Base-by-base conservation (phyloP, 2,797 vertebrate genomes). In the Spea hammondii region DNA sequence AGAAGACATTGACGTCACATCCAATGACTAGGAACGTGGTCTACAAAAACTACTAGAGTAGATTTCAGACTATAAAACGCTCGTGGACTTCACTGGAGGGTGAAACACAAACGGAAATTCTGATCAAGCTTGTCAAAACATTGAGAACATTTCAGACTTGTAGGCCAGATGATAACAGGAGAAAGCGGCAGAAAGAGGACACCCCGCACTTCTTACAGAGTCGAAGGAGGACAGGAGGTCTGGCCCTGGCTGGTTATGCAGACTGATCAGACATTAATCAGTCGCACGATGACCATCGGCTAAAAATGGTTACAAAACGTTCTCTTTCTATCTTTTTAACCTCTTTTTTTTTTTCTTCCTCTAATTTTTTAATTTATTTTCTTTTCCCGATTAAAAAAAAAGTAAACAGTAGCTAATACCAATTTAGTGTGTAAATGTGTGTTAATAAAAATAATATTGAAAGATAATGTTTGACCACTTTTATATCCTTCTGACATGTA, bases 1-100 rank as follows among this genome's bases (percentile, higher is more conserved):
- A 4, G 96, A 99, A 88, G 97, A 99, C 92, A 96, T 99, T 77
- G 97, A 99, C 74, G 97, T 99, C 87, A 99, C 95, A 75, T 99
- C 97, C 65, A 97, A 97, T 85, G 95, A 97, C 92, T 99, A 92
- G 91, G 68, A 11, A 45, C 4, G 1, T 64, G 70, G 74, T 47
- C 50, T 48, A 6, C 50, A 7, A 55, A 48, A 54, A 14, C 67
- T 32, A 32, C 32, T 57, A 62, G 44, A 60, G 53, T 49, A 60
- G 55, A n/a, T 10, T 7, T 64, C 13, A 64, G 48, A 74, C 72
- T 64, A 13, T 6, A 55, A 72, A 78, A 65, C 50, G 1, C 55
- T 64, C 74, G 69, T 44, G 57, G 70, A 77, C 53, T 68, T 81
- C 32, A 53, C 45, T 46, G 47, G 44, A 67, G 59, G 14, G 6